Conservation (phyloP, 2,888 invertebrate genomes). For the Pseudanteris insignis region DNA sequence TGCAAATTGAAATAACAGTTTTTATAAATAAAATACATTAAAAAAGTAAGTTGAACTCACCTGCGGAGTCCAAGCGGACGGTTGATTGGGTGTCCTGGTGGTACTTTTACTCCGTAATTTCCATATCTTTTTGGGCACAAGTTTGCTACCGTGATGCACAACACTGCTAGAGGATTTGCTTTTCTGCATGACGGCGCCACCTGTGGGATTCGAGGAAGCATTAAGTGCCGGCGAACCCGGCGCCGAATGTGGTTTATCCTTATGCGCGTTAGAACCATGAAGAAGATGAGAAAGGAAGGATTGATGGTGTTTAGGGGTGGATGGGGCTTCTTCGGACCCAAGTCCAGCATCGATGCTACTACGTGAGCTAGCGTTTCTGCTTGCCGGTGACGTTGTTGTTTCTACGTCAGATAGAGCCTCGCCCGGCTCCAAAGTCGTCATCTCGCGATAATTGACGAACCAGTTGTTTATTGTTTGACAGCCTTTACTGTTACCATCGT, state of each 20-base stretch:
- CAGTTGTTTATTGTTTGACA: conserved; percentile 82
- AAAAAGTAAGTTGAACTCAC: conserved; percentile 69
- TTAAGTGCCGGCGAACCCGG: conserved; percentile 69
- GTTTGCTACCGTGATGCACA: conserved; percentile 75
- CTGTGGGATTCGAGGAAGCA: conserved; percentile 68
- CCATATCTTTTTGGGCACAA: conserved; percentile 87
- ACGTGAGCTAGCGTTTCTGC: conserved; percentile 69
- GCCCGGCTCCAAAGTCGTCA: conserved; percentile 64
- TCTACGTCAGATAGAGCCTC: conserved; percentile 61
- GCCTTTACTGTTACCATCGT: conserved; percentile 80
- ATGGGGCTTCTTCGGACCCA: conserved; percentile 66
- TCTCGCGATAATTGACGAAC: conserved; percentile 71
- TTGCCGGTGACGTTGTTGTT: conserved; percentile 62
- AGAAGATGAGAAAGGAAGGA: conserved; percentile 74
- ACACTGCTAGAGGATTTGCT: conserved; percentile 89
- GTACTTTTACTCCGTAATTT: conserved; percentile 85
- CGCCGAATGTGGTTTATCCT: conserved; percentile 68
- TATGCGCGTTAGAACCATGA: conserved; percentile 67
- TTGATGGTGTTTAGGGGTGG: conserved; percentile 69
- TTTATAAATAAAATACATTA: neutral
- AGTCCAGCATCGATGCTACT: conserved; percentile 68
- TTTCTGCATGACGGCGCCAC: conserved; percentile 83
- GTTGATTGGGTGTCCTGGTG: conserved; percentile 72
- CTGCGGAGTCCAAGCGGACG: conserved; percentile 85
- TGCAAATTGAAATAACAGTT: too few species aligned